Evolutionary conservation across 2,797 vertebrate species (phyloP), one percentile per base, ranked within the genome.

Genomic region (Emys orbicularis): DNA sequence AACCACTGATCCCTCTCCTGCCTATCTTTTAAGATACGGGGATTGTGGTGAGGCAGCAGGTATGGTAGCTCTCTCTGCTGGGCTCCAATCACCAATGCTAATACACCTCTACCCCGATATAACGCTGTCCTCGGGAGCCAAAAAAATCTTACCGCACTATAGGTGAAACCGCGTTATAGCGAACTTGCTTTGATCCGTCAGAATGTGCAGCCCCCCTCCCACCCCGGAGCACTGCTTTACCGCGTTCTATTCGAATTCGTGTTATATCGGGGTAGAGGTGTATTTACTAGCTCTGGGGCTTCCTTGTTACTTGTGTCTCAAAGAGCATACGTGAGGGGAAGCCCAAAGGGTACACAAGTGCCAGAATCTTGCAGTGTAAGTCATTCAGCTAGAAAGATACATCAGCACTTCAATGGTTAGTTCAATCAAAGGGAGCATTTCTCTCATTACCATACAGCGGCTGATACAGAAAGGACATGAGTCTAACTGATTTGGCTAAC

Each of bases 401-500:
- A 41, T 74, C 21, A 2, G 72, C 25, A 27, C 11, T 8, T 27
- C 41, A 76, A 27, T 47, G 41, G 41, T 68, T 19, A 9, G 25
- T 0, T 25, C 7, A 84, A 88, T 12, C 80, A 16, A 8, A 72
- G 81, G 23, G 21, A 29, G 13, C 2, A 2, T 0, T 19, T 5
- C 72, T 56, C 87, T 41, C 12, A 27, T 44, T 53, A 6, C 0
- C 87, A 9, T 61, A 3, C 3, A 74, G 7, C 1, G 4, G 13
- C 2, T 1, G 41, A 41, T 0, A 31, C 57, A 57, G 72, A 34
- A 1, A 5, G 18, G 82, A 54, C 0, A 1, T 0, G 53, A 59
- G 1, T 2, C 5, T 49, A 59, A n/a, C 41, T 31, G 11, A 34
- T 31, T n/a, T 77, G 31, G 31, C 27, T 81, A n/a, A 54, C 29